phyloP scores from a whole-genome alignment of 2,888 invertebrate genomes.

The Brachylomia viminalis region DNA sequence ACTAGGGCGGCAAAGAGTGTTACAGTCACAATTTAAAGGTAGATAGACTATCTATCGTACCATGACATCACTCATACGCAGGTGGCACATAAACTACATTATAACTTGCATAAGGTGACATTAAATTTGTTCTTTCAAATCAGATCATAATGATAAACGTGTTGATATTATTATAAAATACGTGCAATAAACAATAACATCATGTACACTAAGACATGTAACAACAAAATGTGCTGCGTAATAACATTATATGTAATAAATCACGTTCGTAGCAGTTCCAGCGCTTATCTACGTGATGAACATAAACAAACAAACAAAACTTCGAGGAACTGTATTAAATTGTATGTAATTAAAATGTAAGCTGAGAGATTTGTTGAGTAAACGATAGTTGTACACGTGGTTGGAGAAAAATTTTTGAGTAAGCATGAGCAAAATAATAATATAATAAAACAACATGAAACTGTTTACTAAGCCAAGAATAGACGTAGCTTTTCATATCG shows the following conservation, averaged over 20 bases:
- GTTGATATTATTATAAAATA: slow-evolving; percentile 51
- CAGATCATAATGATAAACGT: slow-evolving; percentile 52
- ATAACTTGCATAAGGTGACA: slow-evolving; percentile 35
- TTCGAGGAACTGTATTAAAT: slow-evolving; percentile 44
- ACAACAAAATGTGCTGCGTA: slow-evolving; percentile 61
- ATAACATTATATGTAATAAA: slow-evolving; percentile 40
- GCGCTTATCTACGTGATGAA: slow-evolving; percentile 64
- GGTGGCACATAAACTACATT: slow-evolving; percentile 15
- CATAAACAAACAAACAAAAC: slow-evolving; percentile 57
- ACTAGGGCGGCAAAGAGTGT: neutral
- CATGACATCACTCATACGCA: slow-evolving; percentile 27
- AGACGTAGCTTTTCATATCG: neutral
- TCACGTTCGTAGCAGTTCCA: slow-evolving; percentile 46
- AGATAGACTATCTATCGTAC: neutral
- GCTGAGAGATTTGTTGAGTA: slow-evolving; percentile 27
- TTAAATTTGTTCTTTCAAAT: slow-evolving; percentile 31
- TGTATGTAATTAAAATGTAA: slow-evolving; percentile 39
- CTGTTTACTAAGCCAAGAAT: neutral
- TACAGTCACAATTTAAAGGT: neutral
- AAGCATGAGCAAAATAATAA: neutral
- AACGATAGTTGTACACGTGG: neutral
- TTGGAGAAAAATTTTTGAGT: neutral
- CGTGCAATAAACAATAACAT: slow-evolving; percentile 66
- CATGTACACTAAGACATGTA: slow-evolving; percentile 33
- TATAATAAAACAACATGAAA: neutral